Conservation (phyloP, 1,140 invertebrate genomes). For the Tetramorium alpestre region DNA sequence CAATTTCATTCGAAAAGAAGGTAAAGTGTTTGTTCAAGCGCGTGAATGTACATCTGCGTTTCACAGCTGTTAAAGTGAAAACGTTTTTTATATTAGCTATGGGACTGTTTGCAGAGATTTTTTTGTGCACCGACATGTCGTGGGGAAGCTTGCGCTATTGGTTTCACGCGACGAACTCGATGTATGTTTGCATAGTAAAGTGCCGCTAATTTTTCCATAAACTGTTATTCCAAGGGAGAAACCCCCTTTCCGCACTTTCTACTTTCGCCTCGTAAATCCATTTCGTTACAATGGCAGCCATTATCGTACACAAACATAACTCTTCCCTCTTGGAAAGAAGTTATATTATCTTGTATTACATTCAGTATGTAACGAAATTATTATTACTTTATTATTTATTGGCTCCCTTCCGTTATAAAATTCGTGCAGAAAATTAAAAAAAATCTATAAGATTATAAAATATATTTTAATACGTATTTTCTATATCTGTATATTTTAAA, state of each 20-base stretch:
- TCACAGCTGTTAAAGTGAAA: conserved; percentile 14
- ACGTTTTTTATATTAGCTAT: background rate
- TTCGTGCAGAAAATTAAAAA: background rate
- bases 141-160: conserved; percentile 21
- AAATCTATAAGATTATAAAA: background rate
- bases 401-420: background rate
- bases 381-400: background rate
- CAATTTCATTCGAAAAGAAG: background rate
- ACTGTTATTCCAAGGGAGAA: conserved; percentile 60
- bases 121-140: conserved; percentile 26
- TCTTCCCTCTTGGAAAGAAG: background rate
- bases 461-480: background rate
- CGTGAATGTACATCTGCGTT: conserved; percentile 16
- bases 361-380: background rate
- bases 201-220: conserved; percentile 72
- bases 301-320: conserved; percentile 33
- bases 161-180: conserved; percentile 6
- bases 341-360: background rate
- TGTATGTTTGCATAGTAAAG: conserved; percentile 71
- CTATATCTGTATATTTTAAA: background rate
- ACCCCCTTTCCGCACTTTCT: conserved; percentile 1
- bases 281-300: conserved; percentile 62
- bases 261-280: conserved; percentile 37
- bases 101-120: conserved; percentile 27
- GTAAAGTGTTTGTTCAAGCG: conserved; percentile 16